These are phyloP conservation scores for Halisarca cf. caerulea DNA, from an alignment of 37 sponge, comb jelly and placozoan species.

Conservation along the genomic window DNA sequence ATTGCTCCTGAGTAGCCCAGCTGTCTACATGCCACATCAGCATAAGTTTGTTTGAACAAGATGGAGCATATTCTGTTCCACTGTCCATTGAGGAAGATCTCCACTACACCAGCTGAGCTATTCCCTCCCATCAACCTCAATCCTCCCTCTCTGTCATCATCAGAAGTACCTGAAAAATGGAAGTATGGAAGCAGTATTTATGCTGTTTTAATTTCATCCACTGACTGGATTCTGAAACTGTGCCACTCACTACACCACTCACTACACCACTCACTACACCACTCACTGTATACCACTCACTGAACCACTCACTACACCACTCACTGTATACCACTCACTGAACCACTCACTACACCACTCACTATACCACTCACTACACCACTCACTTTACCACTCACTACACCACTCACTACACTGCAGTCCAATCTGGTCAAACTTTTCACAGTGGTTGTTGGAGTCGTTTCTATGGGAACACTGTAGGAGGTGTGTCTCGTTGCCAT, in stretches of 20 bases:
- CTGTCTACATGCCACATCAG: not conserved
- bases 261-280: no score
- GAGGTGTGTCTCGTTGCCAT: slow-evolving; percentile 2
- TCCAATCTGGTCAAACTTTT: not conserved
- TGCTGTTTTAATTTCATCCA: no score
- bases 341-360: no score
- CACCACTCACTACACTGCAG: not conserved
- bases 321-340: no score
- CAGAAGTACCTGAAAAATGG: no score
- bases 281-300: no score
- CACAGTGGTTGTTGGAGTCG: not conserved
- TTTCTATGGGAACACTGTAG: not conserved
- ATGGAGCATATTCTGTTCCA: not conserved
- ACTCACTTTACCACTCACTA: no score
- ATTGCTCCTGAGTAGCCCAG: not conserved
- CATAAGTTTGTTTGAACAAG: not conserved
- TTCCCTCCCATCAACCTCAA: slow-evolving; percentile 3
- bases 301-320: no score
- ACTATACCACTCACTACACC: no score
- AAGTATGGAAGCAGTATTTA: no score
- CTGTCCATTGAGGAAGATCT: not conserved
- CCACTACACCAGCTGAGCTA: not conserved
- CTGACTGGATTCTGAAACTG: no score
- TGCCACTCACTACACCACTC: no score
- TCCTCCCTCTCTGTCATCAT: not conserved